phyloP scores from a whole-genome alignment of 2,113 vertebrate genomes.

The Pseudopodoces humilis region DNA sequence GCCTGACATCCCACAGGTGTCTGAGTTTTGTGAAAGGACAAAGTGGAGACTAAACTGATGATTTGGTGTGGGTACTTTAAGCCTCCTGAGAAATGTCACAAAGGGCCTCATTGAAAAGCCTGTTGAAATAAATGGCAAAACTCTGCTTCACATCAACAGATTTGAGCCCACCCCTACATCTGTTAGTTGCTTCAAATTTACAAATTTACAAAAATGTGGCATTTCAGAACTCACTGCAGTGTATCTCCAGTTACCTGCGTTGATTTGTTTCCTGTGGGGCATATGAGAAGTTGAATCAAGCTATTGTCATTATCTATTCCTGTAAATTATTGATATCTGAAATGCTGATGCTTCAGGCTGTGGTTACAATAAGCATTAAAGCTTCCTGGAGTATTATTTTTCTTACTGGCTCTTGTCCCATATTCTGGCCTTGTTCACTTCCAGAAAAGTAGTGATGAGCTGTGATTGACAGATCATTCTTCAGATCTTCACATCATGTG shows the following conservation, averaged over 20 bases:
- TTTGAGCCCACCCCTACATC: background rate
- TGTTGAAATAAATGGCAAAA: background rate
- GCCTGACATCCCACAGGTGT: background rate
- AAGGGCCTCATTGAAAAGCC: background rate
- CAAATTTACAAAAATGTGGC: background rate
- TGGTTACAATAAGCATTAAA: conserved; percentile 51
- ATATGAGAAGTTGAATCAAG: background rate
- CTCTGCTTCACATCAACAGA: background rate
- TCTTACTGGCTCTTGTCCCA: background rate
- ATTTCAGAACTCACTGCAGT: background rate
- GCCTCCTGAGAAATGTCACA: background rate
- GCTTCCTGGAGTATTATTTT: conserved; percentile 44
- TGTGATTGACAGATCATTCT: background rate
- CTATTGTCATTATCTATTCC: background rate
- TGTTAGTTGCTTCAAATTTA: background rate
- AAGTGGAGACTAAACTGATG: background rate
- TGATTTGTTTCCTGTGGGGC: background rate
- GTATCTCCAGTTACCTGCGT: background rate
- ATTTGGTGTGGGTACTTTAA: background rate
- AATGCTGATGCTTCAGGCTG: conserved; percentile 29
- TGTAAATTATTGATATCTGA: conserved; percentile 56
- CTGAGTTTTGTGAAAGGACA: background rate
- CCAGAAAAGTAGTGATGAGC: background rate
- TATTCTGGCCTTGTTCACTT: conserved; percentile 1
- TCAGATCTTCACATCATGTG: too few relatives aligned